These are phyloP conservation scores for Sphaerodactylus townsendi DNA, from an alignment of 2,113 vertebrate genomes.

Conservation along the genomic window DNA sequence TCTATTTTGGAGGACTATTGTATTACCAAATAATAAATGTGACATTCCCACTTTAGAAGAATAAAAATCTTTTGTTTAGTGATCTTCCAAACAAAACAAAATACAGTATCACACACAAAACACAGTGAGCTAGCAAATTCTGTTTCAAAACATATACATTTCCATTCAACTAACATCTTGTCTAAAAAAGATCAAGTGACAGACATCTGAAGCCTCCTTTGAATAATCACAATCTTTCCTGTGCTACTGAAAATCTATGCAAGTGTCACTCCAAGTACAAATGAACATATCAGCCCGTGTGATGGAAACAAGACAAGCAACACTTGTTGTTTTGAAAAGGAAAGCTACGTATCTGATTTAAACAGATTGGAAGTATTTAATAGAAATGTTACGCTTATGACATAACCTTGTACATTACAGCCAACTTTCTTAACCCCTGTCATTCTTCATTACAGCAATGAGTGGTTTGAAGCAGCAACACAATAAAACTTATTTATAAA, in stretches of 20 bases:
- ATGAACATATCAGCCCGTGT: slow-evolving; percentile 2
- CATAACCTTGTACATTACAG: slow-evolving; percentile 30
- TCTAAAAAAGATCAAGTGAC: not conserved
- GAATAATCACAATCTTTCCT: not conserved
- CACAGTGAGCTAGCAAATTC: not conserved
- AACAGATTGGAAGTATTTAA: slow-evolving; percentile 31
- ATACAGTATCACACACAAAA: too few species aligned
- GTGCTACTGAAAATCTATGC: not conserved
- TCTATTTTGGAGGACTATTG: too few species aligned
- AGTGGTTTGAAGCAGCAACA: slow-evolving; percentile 27
- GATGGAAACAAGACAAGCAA: slow-evolving; percentile 30
- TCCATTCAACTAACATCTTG: too few species aligned
- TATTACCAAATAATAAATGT: not conserved
- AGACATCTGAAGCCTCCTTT: not conserved
- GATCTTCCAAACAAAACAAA: not conserved
- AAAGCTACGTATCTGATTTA: not conserved
- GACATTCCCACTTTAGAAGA: too few species aligned
- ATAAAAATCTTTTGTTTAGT: not conserved
- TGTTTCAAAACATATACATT: not conserved
- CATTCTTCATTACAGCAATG: slow-evolving; percentile 51
- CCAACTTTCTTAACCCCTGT: slow-evolving; percentile 57
- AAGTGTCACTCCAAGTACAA: slow-evolving; percentile 7
- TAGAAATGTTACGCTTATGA: slow-evolving; percentile 17
- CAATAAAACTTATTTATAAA: not conserved
- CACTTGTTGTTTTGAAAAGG: not conserved